Evolutionary conservation across 2,888 invertebrate genomes (phyloP), one percentile per base, ranked within the genome.

Genomic region (Lasioglossum calceatum): DNA sequence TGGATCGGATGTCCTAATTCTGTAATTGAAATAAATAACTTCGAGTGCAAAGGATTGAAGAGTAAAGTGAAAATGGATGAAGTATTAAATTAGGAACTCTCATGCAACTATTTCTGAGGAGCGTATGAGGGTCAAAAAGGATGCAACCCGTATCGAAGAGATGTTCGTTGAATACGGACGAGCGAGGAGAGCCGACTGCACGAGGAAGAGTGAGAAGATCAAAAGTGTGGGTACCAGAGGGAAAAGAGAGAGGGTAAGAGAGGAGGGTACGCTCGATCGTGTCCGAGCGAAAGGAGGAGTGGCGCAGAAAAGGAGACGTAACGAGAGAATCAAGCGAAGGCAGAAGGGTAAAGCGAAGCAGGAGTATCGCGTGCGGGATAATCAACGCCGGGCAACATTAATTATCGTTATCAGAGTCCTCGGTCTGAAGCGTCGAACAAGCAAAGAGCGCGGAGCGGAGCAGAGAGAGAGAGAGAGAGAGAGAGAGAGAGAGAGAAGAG

Each of bases 331-430:
- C 32, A 50, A 58, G 47, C 61, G 82, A 54, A 54, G 67, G 79
- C 16, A 67, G 85, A 82, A 73, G 83, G 81, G 88, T 67, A 47
- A 64, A 64, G 81, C 77, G 71, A 54, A 67, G 67, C 67, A 67
- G 47, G 77, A 39, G 82, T 86, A 92, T 93, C 93, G 93, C 93
- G 93, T 93, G 93, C 92, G 88, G 87, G 88, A 86, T 93, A 93
- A 93, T 93, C 93, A 93, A 93, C 91, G 90, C 90, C 86, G 87
- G 87, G 91, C 89, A 91, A 92, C 94, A 94, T 94, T 94, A 94
- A 94, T 94, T 94, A 94, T 91, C 92, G 91, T 93, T 94, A 94
- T 94, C 94, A 86, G 86, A 84, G 88, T 89, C 91, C 88, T 88
- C 90, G 92, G 92, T 93, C 93, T 92, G 91, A 91, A 92, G 88